Percentiles rank a stretch among this genome's conserved stretches.
Evolutionary conservation across 2,888 invertebrate genomes (phyloP).

Genomic region (Pollenia griseotomentosa): DNA sequence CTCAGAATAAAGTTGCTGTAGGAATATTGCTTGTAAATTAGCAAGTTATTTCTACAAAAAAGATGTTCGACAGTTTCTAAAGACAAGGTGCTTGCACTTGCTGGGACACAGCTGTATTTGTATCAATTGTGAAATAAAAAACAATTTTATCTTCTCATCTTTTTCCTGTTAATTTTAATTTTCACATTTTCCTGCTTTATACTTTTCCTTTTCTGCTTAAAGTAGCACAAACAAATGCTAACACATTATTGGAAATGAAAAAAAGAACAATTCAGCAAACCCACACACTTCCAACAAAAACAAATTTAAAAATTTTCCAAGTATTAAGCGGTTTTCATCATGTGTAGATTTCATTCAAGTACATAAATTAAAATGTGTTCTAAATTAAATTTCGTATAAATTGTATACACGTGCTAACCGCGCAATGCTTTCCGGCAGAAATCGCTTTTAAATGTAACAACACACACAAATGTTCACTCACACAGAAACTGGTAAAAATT

Average conservation of each 20-base stretch:
- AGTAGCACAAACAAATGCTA: too few species aligned
- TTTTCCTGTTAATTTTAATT: too few species aligned
- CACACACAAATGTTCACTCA: not conserved
- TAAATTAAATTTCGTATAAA: constrained; percentile 13
- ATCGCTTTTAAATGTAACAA: constrained; percentile 56
- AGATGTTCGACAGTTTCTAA: too few species aligned
- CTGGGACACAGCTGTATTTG: too few species aligned
- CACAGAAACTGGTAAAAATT: not conserved
- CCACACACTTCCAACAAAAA: not conserved
- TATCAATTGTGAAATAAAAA: too few species aligned
- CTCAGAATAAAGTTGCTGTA: not conserved
- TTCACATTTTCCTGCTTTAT: too few species aligned
- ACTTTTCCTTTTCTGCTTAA: too few species aligned
- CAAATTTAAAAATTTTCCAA: not conserved
- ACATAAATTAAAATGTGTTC: not conserved
- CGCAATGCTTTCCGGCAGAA: constrained; percentile 66
- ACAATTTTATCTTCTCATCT: too few species aligned
- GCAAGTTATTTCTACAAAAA: too few species aligned
- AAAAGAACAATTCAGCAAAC: not conserved
- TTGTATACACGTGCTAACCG: constrained; percentile 44
- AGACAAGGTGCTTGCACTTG: too few species aligned
- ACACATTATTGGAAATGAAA: too few species aligned
- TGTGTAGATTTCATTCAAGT: not conserved
- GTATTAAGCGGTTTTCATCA: not conserved
- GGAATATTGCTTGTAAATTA: not conserved